These are phyloP conservation scores for Chaetodon trifascialis DNA, from an alignment of 2,113 vertebrate species.

Conservation along the genomic window DNA sequence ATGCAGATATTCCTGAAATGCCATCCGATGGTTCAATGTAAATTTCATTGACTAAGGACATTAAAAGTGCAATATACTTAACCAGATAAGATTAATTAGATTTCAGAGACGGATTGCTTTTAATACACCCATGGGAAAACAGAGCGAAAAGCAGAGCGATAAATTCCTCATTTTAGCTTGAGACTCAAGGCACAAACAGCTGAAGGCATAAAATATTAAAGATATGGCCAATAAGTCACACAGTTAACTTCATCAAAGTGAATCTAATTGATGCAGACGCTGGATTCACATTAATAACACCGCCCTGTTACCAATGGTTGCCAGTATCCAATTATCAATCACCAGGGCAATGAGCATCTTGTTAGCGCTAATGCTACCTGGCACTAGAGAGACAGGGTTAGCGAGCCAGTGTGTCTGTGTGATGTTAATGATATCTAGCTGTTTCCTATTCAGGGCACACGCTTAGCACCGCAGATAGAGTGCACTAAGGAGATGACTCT, in stretches of 20 bases:
- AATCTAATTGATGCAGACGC: conserved; percentile 55
- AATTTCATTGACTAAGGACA: conserved; percentile 48
- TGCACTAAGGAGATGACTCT: conserved; percentile 39
- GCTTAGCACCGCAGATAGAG: conserved; percentile 37
- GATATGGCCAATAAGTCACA: conserved; percentile 38
- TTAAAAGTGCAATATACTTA: conserved; percentile 49
- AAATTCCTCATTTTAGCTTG: conserved; percentile 24
- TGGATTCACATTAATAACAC: conserved; percentile 60
- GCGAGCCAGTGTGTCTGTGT: conserved; percentile 36
- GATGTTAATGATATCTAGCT: conserved; percentile 54
- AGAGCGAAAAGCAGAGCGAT: conserved; percentile 9
- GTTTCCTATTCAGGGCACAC: conserved; percentile 64
- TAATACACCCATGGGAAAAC: conserved; percentile 36
- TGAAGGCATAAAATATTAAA: conserved; percentile 47
- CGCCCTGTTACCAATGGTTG: conserved; percentile 42
- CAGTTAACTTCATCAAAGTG: conserved; percentile 31
- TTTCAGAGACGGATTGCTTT: conserved; percentile 49
- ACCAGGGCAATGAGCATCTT: conserved; percentile 62
- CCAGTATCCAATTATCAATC: conserved; percentile 72
- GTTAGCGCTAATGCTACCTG: conserved; percentile 73
- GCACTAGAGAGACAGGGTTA: conserved; percentile 61
- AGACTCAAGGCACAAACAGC: conserved; percentile 34
- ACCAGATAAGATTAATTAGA: conserved; percentile 44
- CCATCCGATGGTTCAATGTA: conserved; percentile 8
- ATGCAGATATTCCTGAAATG: conserved; percentile 29